A percentile compares a stretch with the other conserved stretches of the same genome.
These are phyloP conservation scores for Orycteropus afer DNA, from an alignment of 2,113 vertebrate genomes.

Conservation along the genomic window DNA sequence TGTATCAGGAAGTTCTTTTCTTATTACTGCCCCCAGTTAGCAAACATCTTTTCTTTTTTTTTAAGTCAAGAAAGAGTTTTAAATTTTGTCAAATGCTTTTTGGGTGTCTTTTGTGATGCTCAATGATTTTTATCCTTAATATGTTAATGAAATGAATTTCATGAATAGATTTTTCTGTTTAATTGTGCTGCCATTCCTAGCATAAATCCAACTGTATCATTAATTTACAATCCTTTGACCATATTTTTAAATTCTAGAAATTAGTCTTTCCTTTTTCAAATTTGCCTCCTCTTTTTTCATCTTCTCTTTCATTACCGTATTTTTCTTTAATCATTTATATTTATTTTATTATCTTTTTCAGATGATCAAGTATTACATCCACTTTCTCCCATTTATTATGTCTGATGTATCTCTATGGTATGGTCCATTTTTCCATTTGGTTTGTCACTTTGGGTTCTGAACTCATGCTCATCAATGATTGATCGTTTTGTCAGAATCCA, in stretches of 20 bases:
- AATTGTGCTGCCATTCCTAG: neutral
- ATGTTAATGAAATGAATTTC: slow-evolving; percentile 51
- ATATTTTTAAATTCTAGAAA: slow-evolving; percentile 27
- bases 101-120: slow-evolving; percentile 59
- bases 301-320: neutral
- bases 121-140: slow-evolving; percentile 51
- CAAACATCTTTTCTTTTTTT: neutral
- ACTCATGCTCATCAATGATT: neutral
- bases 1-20: neutral
- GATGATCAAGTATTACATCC: neutral
- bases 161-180: slow-evolving; percentile 48
- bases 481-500: neutral
- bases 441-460: neutral
- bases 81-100: too few species aligned
- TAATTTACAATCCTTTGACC: neutral
- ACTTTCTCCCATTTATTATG: neutral
- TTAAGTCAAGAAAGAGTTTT: too few species aligned
- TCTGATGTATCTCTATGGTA: neutral
- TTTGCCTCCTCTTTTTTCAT: neutral
- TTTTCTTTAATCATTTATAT: neutral
- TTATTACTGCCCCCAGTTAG: neutral
- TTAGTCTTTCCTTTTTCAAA: neutral
- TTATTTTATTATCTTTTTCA: neutral
- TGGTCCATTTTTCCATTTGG: neutral
- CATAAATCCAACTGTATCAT: neutral